Percentiles rank a stretch among this genome's conserved stretches.
These are phyloP conservation scores for Adelosebastes latens DNA, from an alignment of 2,797 vertebrate genomes.

Conservation along the genomic window DNA sequence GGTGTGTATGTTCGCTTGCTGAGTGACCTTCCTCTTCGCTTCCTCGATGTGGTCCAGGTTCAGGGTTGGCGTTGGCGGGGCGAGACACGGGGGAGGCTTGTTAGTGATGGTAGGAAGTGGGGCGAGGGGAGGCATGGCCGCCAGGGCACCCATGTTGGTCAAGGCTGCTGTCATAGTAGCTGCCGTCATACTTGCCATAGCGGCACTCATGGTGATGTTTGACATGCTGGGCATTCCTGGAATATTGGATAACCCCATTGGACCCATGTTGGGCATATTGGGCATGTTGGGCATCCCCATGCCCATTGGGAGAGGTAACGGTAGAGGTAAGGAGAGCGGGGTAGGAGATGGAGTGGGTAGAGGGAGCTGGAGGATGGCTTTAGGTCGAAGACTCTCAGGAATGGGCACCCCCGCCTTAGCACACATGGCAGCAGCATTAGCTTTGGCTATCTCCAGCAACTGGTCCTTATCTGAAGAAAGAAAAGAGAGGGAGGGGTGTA, in stretches of 20 bases:
- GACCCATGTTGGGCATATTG: conserved; percentile 76
- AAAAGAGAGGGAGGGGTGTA: not conserved
- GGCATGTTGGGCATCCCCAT: conserved; percentile 79
- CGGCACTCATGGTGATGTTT: conserved; percentile 86
- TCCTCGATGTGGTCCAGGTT: conserved; percentile 88
- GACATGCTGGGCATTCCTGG: conserved; percentile 81
- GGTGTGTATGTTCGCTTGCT: conserved; percentile 95
- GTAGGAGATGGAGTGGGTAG: conserved; percentile 82
- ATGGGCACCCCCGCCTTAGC: conserved; percentile 97
- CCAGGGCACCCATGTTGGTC: conserved; percentile 86
- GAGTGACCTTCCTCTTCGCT: conserved; percentile 94
- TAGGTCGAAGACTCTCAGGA: conserved; percentile 94
- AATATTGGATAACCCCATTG: conserved; percentile 79
- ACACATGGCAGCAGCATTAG: conserved; percentile 99
- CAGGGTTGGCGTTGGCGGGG: conserved; percentile 79
- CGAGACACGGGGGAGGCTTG: conserved; percentile 83
- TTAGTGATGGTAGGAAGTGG: conserved; percentile 87
- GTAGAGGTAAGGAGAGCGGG: conserved; percentile 78
- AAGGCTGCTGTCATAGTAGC: conserved; percentile 87
- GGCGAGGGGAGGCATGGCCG: conserved; percentile 83
- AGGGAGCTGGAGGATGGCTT: conserved; percentile 87
- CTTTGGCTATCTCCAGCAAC: conserved; percentile 98
- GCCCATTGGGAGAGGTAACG: conserved; percentile 80
- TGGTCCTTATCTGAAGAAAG: conserved; percentile 93
- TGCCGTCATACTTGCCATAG: conserved; percentile 88